Percentiles rank a stretch among this genome's conserved stretches.
Conservation (phyloP, 2,888 invertebrate genomes). For the Drosophila suboccidentalis region DNA sequence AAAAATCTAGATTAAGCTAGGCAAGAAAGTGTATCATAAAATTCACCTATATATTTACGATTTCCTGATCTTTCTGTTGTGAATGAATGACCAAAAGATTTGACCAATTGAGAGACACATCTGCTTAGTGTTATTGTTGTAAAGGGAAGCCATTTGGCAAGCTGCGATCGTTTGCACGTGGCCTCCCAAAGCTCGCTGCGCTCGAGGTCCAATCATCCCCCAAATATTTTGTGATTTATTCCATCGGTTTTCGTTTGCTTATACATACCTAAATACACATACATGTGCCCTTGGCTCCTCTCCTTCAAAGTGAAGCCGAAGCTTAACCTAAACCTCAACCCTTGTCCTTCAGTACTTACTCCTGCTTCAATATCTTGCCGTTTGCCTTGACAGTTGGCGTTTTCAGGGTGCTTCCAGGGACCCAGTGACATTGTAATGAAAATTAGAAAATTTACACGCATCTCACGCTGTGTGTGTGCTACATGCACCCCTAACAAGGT, state of each 20-base stretch:
- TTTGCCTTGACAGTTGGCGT: slow-evolving; percentile 33
- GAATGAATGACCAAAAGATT: slow-evolving; percentile 11
- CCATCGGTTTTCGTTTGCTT: slow-evolving; percentile 44
- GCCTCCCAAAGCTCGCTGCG: slow-evolving; percentile 26
- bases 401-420: slow-evolving; percentile 79
- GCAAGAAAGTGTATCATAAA: neutral
- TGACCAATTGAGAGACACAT: neutral
- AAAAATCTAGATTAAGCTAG: neutral
- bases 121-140: neutral
- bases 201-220: slow-evolving; percentile 56
- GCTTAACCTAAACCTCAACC: slow-evolving; percentile 69
- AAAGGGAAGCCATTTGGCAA: slow-evolving; percentile 41
- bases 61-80: slow-evolving; percentile 31
- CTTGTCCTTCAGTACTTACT: slow-evolving; percentile 61
- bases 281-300: slow-evolving; percentile 15
- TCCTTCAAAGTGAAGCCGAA: slow-evolving; percentile 25
- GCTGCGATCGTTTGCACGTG: slow-evolving; percentile 24
- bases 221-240: slow-evolving; percentile 41
- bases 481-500: slow-evolving; percentile 65
- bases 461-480: slow-evolving; percentile 60
- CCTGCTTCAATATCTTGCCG: slow-evolving; percentile 42
- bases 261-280: neutral
- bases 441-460: slow-evolving; percentile 71
- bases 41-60: slow-evolving; percentile 15
- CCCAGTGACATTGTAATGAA: slow-evolving; percentile 80